phyloP scores from a whole-genome alignment of 2,113 vertebrate genomes.

The Platysteira castanea region DNA sequence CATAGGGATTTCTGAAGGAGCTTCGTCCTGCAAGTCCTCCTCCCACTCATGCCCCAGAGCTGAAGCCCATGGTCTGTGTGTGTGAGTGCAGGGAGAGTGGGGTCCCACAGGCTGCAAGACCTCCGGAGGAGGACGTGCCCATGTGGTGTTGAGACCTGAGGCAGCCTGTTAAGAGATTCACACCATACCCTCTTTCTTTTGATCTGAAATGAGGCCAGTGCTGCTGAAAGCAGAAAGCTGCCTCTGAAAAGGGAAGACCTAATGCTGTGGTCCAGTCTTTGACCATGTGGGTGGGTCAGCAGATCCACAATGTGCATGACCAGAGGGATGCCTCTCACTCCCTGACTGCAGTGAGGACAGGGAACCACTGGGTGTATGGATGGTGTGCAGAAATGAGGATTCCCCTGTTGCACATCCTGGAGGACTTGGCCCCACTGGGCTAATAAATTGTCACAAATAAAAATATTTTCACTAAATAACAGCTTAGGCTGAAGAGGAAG shows the following conservation, averaged over 20 bases:
- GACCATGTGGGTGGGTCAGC: neutral
- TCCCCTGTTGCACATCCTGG: neutral
- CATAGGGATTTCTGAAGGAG: neutral
- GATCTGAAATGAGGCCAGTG: neutral
- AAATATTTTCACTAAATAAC: neutral
- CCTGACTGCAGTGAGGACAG: neutral
- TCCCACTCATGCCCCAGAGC: neutral
- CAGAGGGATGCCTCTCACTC: neutral
- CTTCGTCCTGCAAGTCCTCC: neutral
- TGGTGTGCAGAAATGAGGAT: neutral
- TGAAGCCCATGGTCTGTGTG: neutral
- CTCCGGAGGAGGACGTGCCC: fast-evolving
- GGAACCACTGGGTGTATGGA: neutral
- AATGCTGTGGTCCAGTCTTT: neutral
- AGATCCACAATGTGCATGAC: neutral
- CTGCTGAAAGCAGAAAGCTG: neutral
- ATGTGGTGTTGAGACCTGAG: neutral
- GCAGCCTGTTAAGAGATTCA: neutral
- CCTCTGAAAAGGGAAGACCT: neutral
- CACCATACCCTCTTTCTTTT: neutral
- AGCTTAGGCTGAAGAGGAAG: neutral
- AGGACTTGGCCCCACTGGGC: neutral
- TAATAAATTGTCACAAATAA: neutral
- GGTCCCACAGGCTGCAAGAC: neutral
- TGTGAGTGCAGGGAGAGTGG: neutral